phyloP scores from a whole-genome alignment of 2,888 invertebrate genomes.

The Heliconius sara region DNA sequence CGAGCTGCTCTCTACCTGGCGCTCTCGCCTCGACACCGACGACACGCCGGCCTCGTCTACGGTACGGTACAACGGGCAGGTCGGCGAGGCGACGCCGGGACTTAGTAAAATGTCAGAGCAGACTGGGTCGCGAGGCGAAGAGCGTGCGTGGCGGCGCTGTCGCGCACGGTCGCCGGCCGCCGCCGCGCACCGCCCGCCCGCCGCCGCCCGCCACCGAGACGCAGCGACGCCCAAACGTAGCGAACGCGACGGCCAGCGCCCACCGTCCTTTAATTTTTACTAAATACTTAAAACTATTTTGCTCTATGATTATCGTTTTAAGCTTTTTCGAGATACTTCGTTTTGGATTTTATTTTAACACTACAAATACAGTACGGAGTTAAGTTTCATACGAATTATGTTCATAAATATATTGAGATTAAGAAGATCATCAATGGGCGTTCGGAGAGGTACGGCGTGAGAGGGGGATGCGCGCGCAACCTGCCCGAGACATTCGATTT shows the following conservation, averaged over 20 bases:
- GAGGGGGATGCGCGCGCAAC: slow-evolving; percentile 78
- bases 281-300: slow-evolving; percentile 2
- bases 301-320: not conserved
- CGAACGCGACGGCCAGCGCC: slow-evolving; percentile 74
- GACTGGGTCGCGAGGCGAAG: slow-evolving; percentile 79
- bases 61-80: slow-evolving; percentile 61
- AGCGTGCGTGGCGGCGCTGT: slow-evolving; percentile 77
- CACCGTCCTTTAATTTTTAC: slow-evolving; percentile 44
- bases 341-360: slow-evolving; percentile 9
- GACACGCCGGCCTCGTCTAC: slow-evolving; percentile 53
- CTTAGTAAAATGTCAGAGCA: slow-evolving; percentile 79
- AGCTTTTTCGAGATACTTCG: not conserved
- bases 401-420: slow-evolving; percentile 74
- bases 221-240: slow-evolving; percentile 82
- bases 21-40: slow-evolving; percentile 48
- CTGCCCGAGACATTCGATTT: slow-evolving; percentile 82
- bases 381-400: slow-evolving; percentile 54
- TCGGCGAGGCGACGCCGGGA: slow-evolving; percentile 72
- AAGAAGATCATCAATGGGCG: slow-evolving; percentile 82
- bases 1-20: slow-evolving; percentile 52
- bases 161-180: slow-evolving; percentile 75
- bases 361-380: slow-evolving; percentile 3
- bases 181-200: slow-evolving; percentile 77
- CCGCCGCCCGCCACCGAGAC: slow-evolving; percentile 80
- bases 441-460: slow-evolving; percentile 69